phyloP scores from a whole-genome alignment of 2,888 invertebrate genomes.

The Ferdinandea cuprea region DNA sequence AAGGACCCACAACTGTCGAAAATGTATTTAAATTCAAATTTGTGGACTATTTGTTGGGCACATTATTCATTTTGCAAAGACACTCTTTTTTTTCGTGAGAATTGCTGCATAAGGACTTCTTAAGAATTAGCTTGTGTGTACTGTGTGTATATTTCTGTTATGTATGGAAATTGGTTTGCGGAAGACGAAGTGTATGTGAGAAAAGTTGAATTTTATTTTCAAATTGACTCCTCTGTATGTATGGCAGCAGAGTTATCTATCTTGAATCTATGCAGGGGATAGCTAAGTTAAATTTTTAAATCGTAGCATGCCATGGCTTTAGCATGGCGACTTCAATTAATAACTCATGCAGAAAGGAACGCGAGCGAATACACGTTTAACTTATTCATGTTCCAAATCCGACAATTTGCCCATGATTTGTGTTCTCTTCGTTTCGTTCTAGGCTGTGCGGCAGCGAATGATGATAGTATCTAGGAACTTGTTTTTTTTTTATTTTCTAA shows the following conservation, averaged over 20 bases:
- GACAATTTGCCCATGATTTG: constrained; percentile 64
- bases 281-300: no score
- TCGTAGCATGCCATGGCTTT: background rate
- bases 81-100: constrained; percentile 1
- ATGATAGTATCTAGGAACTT: constrained; percentile 25
- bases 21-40: constrained; percentile 61
- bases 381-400: constrained; percentile 45
- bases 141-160: no score
- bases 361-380: constrained; percentile 21
- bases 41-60: constrained; percentile 31
- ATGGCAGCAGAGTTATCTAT: no score
- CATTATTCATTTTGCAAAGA: constrained; percentile 40
- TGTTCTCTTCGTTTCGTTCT: constrained; percentile 24
- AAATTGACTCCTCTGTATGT: no score
- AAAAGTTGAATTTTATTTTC: no score
- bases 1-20: constrained; percentile 44
- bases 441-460: no score
- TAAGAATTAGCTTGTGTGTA: background rate
- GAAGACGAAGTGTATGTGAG: background rate
- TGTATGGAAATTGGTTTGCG: background rate
- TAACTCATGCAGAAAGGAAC: constrained; percentile 40
- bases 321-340: constrained; percentile 38
- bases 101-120: background rate
- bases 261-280: no score
- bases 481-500: background rate